phyloP scores from a whole-genome alignment of 2,797 vertebrate genomes.

The Phyllotis vaccarum region DNA sequence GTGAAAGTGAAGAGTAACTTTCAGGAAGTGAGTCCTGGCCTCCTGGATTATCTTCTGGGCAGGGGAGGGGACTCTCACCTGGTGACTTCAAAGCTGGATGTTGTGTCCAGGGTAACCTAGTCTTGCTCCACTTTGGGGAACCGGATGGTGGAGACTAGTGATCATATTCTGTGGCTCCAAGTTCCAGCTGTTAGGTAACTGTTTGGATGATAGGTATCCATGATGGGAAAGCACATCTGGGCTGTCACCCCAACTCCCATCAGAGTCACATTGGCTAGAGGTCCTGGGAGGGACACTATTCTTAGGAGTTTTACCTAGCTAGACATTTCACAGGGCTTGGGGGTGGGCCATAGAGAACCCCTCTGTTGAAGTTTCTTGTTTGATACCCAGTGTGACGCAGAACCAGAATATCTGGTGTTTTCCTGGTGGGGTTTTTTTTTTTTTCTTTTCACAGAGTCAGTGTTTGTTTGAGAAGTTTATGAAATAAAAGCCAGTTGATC shows the following conservation, averaged over 20 bases:
- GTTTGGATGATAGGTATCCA: neutral
- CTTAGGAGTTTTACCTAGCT: constrained; percentile 21
- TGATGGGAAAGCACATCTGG: neutral
- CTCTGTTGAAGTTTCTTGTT: neutral
- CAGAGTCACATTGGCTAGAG: neutral
- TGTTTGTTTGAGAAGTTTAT: neutral
- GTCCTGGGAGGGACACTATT: constrained; percentile 16
- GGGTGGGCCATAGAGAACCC: too few relatives aligned
- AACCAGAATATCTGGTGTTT: neutral
- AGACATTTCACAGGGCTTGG: neutral
- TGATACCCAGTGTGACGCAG: neutral
- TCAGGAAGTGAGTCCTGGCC: neutral
- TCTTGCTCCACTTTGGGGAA: neutral
- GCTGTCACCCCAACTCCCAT: neutral
- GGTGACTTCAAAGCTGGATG: neutral
- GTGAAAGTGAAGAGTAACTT: neutral
- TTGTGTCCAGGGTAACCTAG: too few relatives aligned
- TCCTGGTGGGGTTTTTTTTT: neutral
- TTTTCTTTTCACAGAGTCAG: neutral
- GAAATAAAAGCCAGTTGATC: neutral
- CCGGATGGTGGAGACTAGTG: neutral
- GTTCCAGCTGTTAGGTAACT: neutral
- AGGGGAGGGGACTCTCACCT: neutral
- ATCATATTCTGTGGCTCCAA: neutral
- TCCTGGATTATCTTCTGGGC: neutral